Evolutionary conservation across 2,797 vertebrate species (phyloP).

Genomic region (Mormyrus proboscirostris): DNA sequence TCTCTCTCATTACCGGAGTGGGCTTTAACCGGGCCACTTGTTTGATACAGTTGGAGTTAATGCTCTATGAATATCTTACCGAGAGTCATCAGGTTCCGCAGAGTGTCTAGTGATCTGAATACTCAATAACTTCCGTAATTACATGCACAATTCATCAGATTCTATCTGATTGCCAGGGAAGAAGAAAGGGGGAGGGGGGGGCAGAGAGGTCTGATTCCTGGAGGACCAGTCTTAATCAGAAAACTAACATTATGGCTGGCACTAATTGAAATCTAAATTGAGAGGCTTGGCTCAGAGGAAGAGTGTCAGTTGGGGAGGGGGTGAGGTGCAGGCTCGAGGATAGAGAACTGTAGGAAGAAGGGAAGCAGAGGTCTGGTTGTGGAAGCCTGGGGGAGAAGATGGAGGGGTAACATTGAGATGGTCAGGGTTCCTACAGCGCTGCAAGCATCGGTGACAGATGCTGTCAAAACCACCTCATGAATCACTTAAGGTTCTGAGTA

Average conservation of each 20-base stretch:
- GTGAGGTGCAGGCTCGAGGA: not conserved
- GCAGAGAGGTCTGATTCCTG: constrained; percentile 70
- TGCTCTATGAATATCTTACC: constrained; percentile 62
- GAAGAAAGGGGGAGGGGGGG: constrained; percentile 54
- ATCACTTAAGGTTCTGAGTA: not conserved
- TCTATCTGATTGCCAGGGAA: constrained; percentile 74
- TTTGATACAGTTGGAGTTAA: constrained; percentile 66
- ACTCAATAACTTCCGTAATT: constrained; percentile 79
- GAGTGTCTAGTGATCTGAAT: constrained; percentile 61
- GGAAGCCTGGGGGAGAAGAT: not conserved
- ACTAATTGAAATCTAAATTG: constrained; percentile 75
- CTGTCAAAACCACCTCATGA: not conserved
- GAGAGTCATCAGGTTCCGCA: constrained; percentile 60
- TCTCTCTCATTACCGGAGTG: constrained; percentile 60
- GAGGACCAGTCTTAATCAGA: constrained; percentile 76
- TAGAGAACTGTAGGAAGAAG: not conserved
- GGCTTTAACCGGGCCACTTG: constrained; percentile 62
- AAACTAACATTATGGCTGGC: constrained; percentile 69
- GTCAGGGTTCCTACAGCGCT: not conserved
- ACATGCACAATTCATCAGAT: constrained; percentile 77
- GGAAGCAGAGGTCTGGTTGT: not conserved
- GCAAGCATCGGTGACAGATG: not conserved
- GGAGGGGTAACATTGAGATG: not conserved
- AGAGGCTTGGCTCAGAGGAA: constrained; percentile 63
- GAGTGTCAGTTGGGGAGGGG: constrained; percentile 45